These are phyloP conservation scores for Tribolium freemani DNA, from an alignment of 2,888 invertebrate genomes.

Conservation along the genomic window DNA sequence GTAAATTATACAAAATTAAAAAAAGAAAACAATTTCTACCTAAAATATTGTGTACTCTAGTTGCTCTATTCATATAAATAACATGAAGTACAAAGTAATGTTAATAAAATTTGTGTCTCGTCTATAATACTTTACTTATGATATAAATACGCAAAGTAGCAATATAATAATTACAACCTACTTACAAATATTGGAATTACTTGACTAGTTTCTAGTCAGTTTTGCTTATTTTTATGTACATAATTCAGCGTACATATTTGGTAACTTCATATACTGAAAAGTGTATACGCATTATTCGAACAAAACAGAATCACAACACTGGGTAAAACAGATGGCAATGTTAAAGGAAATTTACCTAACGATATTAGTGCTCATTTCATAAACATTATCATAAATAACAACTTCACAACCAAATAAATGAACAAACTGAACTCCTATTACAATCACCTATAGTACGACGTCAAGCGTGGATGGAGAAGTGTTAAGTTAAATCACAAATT, in stretches of 20 bases:
- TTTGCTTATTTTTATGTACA: constrained; percentile 61
- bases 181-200: constrained; percentile 61
- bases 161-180: constrained; percentile 58
- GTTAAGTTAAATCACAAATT: constrained; percentile 48
- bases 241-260: constrained; percentile 68
- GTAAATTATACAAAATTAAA: constrained; percentile 67
- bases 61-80: constrained; percentile 61
- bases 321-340: constrained; percentile 56
- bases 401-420: constrained; percentile 59
- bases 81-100: constrained; percentile 62
- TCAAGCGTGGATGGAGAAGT: constrained; percentile 38
- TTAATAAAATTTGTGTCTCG: constrained; percentile 60
- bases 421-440: constrained; percentile 43
- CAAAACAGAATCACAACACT: constrained; percentile 62
- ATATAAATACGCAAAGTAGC: constrained; percentile 64
- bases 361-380: constrained; percentile 44
- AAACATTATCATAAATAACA: constrained; percentile 54
- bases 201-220: constrained; percentile 68
- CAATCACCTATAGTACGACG: constrained; percentile 41
- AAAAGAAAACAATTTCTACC: constrained; percentile 62
- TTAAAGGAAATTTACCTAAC: constrained; percentile 43
- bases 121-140: constrained; percentile 60
- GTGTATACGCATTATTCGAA: constrained; percentile 54
- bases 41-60: constrained; percentile 64
- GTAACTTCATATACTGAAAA: constrained; percentile 68